Evolutionary conservation across 2,797 vertebrate genomes (phyloP), one percentile per base, ranked within the genome.

Genomic region (Synaphobranchus kaupii): DNA sequence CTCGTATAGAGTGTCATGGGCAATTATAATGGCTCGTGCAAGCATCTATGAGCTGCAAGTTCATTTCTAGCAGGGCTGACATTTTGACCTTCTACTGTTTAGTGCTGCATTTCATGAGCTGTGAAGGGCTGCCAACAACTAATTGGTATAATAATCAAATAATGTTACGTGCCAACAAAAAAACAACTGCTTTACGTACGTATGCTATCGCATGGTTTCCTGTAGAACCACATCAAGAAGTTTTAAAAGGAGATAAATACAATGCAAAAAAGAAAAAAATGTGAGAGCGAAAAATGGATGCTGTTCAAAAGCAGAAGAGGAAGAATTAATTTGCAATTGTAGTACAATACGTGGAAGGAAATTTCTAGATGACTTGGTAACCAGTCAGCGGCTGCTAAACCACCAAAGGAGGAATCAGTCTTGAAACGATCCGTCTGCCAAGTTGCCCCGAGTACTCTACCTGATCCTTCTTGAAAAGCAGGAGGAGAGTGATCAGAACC

Each of bases 11-110:
- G 28, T 31, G 68, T 71, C 68, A 71, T 7, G 68, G 34, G 73
- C 73, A 78, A 47, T 47, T 39, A 47, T 78, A 71, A 31, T 34
- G n/a, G 68, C 68, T 13, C 68, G 13, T 71, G 68, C 68, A 71
- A 71, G 68, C 28, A 12, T 13, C 28, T 31, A 71, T 34, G 68
- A 71, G 28, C 28, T 71, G 68, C 10, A 71, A 71, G n/a, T 71
- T 31, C 68, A 71, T 71, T 71, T 71, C 12, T 78, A 78, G 17
- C 34, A 6, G 34, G 20, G 28, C 34, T 78, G 73, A 78, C 73
- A 47, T 78, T 78, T 78, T 78, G 31, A 78, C 73, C 73, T 34
- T 44, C 71, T 39, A 13, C 3, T 76, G 71, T 78, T 78, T 78
- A 44, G 34, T 78, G 39, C 7, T 44, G 4, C 31, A 20, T 44